Evolutionary conservation across 2,888 invertebrate species (phyloP).

Genomic region (Choreutis nemorana): DNA sequence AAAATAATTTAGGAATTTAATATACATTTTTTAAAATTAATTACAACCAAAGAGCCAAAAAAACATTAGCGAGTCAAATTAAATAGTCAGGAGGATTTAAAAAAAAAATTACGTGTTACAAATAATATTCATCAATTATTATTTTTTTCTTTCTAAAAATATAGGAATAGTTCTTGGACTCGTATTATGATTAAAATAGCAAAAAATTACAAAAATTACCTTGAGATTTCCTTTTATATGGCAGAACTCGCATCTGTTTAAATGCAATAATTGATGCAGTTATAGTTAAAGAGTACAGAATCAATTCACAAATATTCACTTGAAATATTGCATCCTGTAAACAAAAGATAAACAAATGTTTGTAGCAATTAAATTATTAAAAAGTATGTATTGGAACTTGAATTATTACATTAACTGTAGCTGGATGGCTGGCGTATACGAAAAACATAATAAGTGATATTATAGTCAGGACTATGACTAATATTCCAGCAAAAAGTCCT

Average conservation of each 20-base stretch:
- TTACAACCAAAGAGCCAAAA: too few species aligned
- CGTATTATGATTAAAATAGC: too few species aligned
- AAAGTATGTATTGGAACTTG: slow-evolving; percentile 7
- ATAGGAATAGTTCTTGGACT: too few species aligned
- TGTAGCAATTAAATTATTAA: not conserved
- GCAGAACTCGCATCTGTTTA: slow-evolving; percentile 73
- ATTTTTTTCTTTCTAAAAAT: too few species aligned
- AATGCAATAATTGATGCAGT: slow-evolving; percentile 70
- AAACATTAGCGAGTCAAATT: too few species aligned
- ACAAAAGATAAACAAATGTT: slow-evolving; percentile 9
- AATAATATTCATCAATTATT: not conserved
- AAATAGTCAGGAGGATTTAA: too few species aligned
- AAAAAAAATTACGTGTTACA: slow-evolving; percentile 5
- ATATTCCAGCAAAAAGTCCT: slow-evolving; percentile 76
- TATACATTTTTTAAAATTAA: too few species aligned
- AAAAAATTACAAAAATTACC: too few species aligned
- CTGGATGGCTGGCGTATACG: slow-evolving; percentile 74
- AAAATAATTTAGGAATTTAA: too few species aligned
- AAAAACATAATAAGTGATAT: slow-evolving; percentile 91
- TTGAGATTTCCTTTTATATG: slow-evolving; percentile 68
- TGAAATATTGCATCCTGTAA: slow-evolving; percentile 72
- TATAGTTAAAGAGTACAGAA: slow-evolving; percentile 74
- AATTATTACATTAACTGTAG: slow-evolving; percentile 65
- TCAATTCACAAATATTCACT: slow-evolving; percentile 79
- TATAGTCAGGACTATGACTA: slow-evolving; percentile 82